These are phyloP conservation scores for Toxotes lorentzi DNA, from an alignment of 2,797 vertebrate genomes.

Conservation along the genomic window DNA sequence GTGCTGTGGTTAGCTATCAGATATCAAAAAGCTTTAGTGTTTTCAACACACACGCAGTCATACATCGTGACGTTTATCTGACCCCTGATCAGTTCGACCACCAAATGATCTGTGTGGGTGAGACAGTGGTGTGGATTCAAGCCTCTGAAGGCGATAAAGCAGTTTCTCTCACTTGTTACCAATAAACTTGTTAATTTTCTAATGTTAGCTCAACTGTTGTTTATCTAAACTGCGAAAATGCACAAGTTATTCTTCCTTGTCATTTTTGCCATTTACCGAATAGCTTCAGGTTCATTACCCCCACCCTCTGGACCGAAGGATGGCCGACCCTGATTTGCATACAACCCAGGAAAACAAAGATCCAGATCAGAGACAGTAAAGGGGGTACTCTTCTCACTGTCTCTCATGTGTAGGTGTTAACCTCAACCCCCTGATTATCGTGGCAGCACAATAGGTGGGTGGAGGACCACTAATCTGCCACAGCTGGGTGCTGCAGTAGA, in stretches of 20 bases:
- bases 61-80: too few relatives aligned
- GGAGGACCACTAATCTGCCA: slow-evolving; percentile 61
- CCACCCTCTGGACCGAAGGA: background rate
- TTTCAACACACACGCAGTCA: too few relatives aligned
- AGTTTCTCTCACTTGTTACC: too few relatives aligned
- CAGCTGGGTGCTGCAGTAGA: slow-evolving; percentile 61
- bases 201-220: background rate
- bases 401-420: slow-evolving; percentile 64
- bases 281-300: background rate
- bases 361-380: background rate
- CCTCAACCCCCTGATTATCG: slow-evolving; percentile 39
- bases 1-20: background rate
- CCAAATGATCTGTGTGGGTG: too few relatives aligned
- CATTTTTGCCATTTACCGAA: background rate
- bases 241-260: background rate
- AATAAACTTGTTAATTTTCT: background rate
- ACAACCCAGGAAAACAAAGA: slow-evolving; percentile 6
- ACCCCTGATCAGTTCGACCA: background rate
- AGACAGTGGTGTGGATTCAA: too few relatives aligned
- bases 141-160: too few relatives aligned
- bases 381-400: slow-evolving; percentile 1
- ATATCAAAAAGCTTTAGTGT: background rate
- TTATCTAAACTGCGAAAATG: background rate
- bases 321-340: slow-evolving; percentile 9
- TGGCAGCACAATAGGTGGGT: slow-evolving; percentile 42